A percentile compares a stretch with the other conserved stretches of the same genome.
Conservation (phyloP, 2,888 invertebrate genomes). For the Acronicta alni region DNA sequence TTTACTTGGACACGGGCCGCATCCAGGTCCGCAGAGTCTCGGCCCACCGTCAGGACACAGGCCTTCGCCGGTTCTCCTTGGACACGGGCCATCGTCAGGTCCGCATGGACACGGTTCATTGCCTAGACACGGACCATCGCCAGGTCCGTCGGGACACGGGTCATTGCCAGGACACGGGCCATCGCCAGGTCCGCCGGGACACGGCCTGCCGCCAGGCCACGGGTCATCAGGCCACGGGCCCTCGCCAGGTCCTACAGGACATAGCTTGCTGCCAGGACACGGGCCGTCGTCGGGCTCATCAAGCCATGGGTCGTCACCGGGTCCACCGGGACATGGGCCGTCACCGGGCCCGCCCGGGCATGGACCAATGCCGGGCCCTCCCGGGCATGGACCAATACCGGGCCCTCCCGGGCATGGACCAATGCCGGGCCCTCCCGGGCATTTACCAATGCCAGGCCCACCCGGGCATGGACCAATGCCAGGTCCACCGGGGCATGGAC, state of each 20-base stretch:
- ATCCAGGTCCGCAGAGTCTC: no score
- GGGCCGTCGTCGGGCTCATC: not conserved
- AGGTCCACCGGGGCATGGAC: not conserved
- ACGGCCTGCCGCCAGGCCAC: slow-evolving; percentile 51
- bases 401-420: slow-evolving; percentile 43
- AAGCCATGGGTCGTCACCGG: not conserved
- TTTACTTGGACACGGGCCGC: no score
- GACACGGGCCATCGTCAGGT: not conserved
- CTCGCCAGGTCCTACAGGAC: slow-evolving; percentile 44
- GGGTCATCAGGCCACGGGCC: slow-evolving; percentile 10
- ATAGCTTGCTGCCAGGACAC: not conserved
- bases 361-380: slow-evolving; percentile 1
- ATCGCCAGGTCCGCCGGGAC: slow-evolving; percentile 58
- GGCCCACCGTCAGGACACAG: slow-evolving; percentile 15
- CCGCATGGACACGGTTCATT: slow-evolving; percentile 23
- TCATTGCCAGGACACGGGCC: slow-evolving; percentile 74
- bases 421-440: slow-evolving; percentile 33
- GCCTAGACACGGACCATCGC: slow-evolving; percentile 26
- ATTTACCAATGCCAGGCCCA: slow-evolving; percentile 39
- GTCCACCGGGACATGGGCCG: slow-evolving; percentile 4
- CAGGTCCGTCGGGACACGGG: slow-evolving; percentile 65
- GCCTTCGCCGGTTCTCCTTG: slow-evolving; percentile 11
- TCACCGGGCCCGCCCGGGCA: not conserved
- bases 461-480: slow-evolving; percentile 11
- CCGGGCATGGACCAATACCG: slow-evolving; percentile 67